These are phyloP conservation scores for Thalpophila matura DNA, from an alignment of 2,888 invertebrate species.

Conservation along the genomic window DNA sequence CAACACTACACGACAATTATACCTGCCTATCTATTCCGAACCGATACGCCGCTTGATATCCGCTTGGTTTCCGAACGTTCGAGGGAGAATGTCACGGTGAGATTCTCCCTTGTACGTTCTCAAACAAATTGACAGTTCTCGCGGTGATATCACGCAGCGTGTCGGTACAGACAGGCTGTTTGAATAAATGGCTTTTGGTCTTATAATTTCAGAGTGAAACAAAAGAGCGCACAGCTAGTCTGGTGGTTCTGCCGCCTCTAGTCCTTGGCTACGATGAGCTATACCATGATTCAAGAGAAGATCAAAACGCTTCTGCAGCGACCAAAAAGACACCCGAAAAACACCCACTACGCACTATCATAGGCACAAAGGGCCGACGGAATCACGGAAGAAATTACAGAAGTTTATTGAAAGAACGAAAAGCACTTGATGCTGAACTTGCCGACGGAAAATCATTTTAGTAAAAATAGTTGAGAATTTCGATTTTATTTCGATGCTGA, in stretches of 20 bases:
- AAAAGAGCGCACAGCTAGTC: conserved; percentile 74
- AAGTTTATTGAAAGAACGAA: conserved; percentile 18
- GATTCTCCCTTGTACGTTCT: too few relatives aligned
- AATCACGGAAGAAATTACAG: conserved; percentile 25
- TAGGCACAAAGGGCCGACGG: conserved; percentile 36
- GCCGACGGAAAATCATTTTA: too few relatives aligned
- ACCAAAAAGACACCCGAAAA: neutral
- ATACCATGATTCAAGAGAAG: conserved; percentile 59
- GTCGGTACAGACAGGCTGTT: too few relatives aligned
- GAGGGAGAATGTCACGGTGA: neutral
- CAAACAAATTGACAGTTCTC: too few relatives aligned
- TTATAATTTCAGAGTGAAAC: conserved; percentile 62
- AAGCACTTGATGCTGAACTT: too few relatives aligned
- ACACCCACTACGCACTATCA: conserved; percentile 2
- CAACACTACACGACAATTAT: too few relatives aligned
- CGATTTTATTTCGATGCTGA: neutral
- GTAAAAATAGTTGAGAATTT: neutral
- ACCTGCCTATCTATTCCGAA: too few relatives aligned
- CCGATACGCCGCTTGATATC: too few relatives aligned
- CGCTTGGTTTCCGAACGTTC: too few relatives aligned
- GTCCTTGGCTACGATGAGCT: conserved; percentile 82
- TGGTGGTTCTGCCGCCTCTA: conserved; percentile 80
- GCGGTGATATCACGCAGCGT: too few relatives aligned
- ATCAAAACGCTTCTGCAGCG: accelerated
- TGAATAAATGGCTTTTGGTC: too few relatives aligned